Conservation (phyloP, 2,797 vertebrate species). For the Siniperca undulata region DNA sequence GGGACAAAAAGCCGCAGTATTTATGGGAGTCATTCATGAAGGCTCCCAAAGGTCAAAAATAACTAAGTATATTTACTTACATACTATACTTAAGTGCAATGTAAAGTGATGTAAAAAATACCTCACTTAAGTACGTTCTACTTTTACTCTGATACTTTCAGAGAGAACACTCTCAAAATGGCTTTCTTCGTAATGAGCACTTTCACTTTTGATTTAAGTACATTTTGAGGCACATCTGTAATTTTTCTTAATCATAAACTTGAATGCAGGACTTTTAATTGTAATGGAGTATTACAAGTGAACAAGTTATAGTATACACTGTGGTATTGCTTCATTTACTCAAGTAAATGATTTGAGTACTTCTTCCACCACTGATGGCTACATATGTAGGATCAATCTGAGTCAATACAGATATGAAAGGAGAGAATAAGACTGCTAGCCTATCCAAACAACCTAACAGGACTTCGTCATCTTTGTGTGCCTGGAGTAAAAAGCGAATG, state of each 20-base stretch:
- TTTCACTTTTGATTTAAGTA: not conserved
- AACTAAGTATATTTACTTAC: conserved; percentile 5
- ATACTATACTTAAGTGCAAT: not conserved
- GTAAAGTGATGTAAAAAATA: not conserved
- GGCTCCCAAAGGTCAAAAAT: not conserved
- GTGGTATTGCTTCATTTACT: not conserved
- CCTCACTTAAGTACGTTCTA: not conserved
- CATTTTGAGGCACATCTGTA: not conserved
- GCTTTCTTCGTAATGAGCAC: not conserved
- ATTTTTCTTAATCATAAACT: not conserved
- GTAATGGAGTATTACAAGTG: not conserved
- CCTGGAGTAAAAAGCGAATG: conserved; percentile 28
- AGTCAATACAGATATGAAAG: conserved; percentile 21
- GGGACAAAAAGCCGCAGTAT: not conserved
- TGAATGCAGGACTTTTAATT: not conserved
- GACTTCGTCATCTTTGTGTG: conserved; percentile 33
- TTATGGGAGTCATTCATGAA: not conserved
- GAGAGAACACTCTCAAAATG: not conserved
- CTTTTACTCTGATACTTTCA: not conserved
- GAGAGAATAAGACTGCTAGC: not conserved
- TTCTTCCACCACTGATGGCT: not conserved
- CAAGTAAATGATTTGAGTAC: not conserved
- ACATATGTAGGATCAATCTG: conserved; percentile 20
- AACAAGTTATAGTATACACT: not conserved
- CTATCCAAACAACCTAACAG: conserved; percentile 18